Evolutionary conservation across 1,140 invertebrate species (phyloP), one percentile per base, ranked within the genome.

Genomic region (Trialeurodes vaporariorum): DNA sequence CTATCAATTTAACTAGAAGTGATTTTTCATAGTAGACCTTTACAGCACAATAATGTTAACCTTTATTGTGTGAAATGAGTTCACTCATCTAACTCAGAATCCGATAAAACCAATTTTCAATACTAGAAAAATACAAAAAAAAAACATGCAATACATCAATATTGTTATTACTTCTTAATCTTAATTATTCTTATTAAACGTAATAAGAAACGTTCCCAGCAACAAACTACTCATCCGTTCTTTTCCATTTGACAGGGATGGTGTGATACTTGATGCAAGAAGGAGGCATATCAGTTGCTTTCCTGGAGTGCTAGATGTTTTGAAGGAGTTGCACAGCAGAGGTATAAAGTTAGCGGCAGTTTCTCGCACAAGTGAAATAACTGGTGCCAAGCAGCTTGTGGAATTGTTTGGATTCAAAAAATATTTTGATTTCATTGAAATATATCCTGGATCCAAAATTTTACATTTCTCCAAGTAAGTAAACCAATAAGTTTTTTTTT

Each of bases 391-490:
- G 65, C 81, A 87, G 69, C 77, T 92, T n/a, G 69, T 90, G 2
- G 68, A 84, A 17, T 76, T 89, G 26, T 87, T 89, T 75, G 81
- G 81, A 25, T 91, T 87, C 87, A 77, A 87, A 22, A 81, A 85
- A 72, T 90, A 85, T 77, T 86, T 91, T 71, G 79, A 79, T 23
- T 86, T 86, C 71, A 83, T 83, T 74, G 85, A 91, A 79, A 91
- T 91, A 69, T 90, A 87, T 80, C 88, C 89, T 27, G 88, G 87
- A 23, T 79, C 75, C 67, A 91, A 92, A 82, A 77, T 81, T 13
- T 80, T 76, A 63, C 88, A 92, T 79, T 89, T 91, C 77, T 77
- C 81, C 65, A 83, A 79, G 87, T 88, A 81, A 81, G 78, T 79
- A 23, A 59, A 9, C 25, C 9, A 66, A 9, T 11, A 34, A 61